Conservation (phyloP, 2,113 vertebrate species). For the Phodopus roborovskii region DNA sequence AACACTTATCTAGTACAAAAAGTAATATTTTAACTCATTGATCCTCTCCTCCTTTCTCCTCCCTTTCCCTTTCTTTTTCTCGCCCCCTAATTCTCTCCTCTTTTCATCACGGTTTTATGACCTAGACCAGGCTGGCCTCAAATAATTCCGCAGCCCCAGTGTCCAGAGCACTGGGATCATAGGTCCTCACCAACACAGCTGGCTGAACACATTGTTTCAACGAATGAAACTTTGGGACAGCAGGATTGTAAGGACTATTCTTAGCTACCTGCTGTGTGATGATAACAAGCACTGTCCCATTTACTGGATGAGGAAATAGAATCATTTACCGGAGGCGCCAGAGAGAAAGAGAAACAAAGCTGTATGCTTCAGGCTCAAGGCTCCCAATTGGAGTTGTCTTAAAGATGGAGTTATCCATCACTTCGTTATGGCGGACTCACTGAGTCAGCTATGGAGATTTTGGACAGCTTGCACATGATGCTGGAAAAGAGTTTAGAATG, state of each 20-base stretch:
- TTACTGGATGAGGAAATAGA: constrained; percentile 37
- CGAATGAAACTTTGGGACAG: constrained; percentile 15
- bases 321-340: background rate
- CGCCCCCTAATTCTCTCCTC: background rate
- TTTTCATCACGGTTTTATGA: background rate
- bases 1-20: background rate
- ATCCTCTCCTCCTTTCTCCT: background rate
- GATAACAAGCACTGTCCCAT: background rate
- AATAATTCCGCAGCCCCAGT: background rate
- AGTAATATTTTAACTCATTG: background rate
- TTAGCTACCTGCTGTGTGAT: background rate
- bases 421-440: background rate
- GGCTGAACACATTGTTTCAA: background rate
- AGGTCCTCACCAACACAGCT: background rate
- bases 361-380: background rate
- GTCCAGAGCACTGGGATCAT: background rate
- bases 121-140: background rate
- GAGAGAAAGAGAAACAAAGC: background rate
- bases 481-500: constrained; percentile 1
- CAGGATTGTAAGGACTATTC: background rate
- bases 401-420: background rate
- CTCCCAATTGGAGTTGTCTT: background rate
- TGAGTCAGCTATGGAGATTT: background rate
- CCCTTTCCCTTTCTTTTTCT: background rate
- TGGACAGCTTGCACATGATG: background rate